Conservation (phyloP, 2,888 invertebrate species). For the Andrena fulva region DNA sequence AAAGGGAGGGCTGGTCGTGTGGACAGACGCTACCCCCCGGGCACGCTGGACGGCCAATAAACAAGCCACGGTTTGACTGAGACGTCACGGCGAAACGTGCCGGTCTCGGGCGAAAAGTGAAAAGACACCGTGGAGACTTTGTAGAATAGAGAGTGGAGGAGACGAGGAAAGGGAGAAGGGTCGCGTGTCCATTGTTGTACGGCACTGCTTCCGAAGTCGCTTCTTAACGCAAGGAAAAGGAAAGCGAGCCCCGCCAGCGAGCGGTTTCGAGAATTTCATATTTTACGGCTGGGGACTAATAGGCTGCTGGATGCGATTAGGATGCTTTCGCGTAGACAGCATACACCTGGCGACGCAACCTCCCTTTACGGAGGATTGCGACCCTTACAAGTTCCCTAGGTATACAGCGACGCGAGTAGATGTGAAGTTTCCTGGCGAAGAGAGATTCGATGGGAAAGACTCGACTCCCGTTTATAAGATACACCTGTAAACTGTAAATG, state of each 20-base stretch:
- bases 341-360: neutral
- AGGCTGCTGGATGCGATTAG: neutral
- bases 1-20: slow-evolving; percentile 6
- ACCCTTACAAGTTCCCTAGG: too few species aligned
- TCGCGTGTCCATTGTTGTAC: slow-evolving; percentile 58
- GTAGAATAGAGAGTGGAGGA: neutral
- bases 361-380: neutral
- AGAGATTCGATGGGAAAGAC: too few species aligned
- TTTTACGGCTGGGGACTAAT: neutral
- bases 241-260: slow-evolving; percentile 24
- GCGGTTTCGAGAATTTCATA: slow-evolving; percentile 2
- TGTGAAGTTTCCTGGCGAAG: too few species aligned
- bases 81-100: slow-evolving; percentile 45
- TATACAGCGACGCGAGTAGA: too few species aligned
- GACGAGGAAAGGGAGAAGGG: slow-evolving; percentile 25
- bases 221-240: slow-evolving; percentile 28
- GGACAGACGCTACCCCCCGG: neutral
- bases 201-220: slow-evolving; percentile 37
- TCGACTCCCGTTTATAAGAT: too few species aligned
- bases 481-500: too few species aligned
- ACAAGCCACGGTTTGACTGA: slow-evolving; percentile 47
- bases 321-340: neutral
- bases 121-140: slow-evolving; percentile 20
- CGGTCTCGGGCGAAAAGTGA: slow-evolving; percentile 11
- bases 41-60: slow-evolving; percentile 26